Percentiles rank a stretch among this genome's conserved stretches.
Evolutionary conservation across 2,888 invertebrate genomes (phyloP).

Genomic region (Homarus gammarus): DNA sequence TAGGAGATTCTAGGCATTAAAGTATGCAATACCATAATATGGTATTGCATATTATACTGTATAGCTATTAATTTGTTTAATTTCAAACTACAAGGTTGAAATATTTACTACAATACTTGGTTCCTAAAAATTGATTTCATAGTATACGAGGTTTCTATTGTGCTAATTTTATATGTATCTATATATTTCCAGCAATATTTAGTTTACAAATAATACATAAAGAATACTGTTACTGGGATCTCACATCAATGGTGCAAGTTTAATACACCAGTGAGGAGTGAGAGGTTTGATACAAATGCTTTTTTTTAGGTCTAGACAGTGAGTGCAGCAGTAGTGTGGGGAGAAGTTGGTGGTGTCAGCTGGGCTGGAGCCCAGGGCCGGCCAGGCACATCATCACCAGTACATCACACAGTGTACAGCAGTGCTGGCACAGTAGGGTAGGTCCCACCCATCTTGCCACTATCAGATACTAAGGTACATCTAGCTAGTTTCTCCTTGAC

Average conservation of each 20-base stretch:
- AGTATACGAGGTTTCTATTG: background rate
- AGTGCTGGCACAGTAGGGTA: constrained; percentile 66
- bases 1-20: background rate
- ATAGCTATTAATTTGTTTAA: background rate
- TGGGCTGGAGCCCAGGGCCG: constrained; percentile 46
- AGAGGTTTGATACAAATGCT: background rate
- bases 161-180: constrained; percentile 22
- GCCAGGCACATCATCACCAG: constrained; percentile 52
- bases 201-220: constrained; percentile 24
- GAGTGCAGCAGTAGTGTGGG: constrained; percentile 46
- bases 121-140: background rate
- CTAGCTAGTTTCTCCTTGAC: constrained; percentile 69
- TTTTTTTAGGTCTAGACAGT: background rate
- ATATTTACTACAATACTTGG: constrained; percentile 1
- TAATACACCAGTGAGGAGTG: constrained; percentile 55
- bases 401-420: constrained; percentile 66
- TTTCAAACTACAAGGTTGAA: background rate
- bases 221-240: constrained; percentile 49
- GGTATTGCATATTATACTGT: too few species aligned
- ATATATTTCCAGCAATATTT: constrained; percentile 38
- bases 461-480: constrained; percentile 73
- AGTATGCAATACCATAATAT: background rate
- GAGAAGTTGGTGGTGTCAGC: constrained; percentile 55
- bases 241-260: constrained; percentile 51
- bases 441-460: constrained; percentile 71